Conservation (phyloP, 2,888 invertebrate genomes). For the Priocnemis perturbator region DNA sequence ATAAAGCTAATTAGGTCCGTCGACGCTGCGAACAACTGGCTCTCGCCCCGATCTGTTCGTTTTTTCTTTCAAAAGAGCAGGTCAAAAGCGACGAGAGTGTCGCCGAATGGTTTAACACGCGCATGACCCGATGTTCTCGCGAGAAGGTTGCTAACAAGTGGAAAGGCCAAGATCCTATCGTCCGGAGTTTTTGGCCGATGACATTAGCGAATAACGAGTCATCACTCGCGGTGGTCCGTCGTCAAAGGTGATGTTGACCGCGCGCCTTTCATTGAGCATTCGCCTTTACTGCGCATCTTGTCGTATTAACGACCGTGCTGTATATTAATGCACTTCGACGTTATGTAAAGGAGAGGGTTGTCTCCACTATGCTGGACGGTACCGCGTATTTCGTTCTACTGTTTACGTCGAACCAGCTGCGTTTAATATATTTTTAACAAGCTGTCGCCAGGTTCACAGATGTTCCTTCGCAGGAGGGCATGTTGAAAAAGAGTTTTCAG, state of each 20-base stretch:
- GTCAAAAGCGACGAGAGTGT: background rate
- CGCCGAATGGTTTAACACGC: constrained; percentile 4
- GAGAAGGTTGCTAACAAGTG: constrained; percentile 18
- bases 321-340: constrained; percentile 9
- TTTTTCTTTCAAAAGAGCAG: constrained; percentile 22
- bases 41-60: constrained; percentile 28
- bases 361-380: background rate
- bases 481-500: no score
- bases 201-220: no score
- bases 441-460: no score
- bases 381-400: constrained; percentile 26
- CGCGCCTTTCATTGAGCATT: no score
- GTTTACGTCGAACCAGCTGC: constrained; percentile 32
- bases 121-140: constrained; percentile 15
- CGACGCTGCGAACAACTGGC: constrained; percentile 20
- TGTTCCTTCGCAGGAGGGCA: no score
- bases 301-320: background rate
- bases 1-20: constrained; percentile 54
- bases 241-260: no score
- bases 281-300: background rate
- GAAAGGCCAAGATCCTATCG: no score
- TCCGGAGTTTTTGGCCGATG: no score
- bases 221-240: no score
- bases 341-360: constrained; percentile 3
- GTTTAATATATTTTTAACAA: no score